Base-by-base conservation (phyloP, 2,797 vertebrate species). In the Sternarchorhynchus goeldii region DNA sequence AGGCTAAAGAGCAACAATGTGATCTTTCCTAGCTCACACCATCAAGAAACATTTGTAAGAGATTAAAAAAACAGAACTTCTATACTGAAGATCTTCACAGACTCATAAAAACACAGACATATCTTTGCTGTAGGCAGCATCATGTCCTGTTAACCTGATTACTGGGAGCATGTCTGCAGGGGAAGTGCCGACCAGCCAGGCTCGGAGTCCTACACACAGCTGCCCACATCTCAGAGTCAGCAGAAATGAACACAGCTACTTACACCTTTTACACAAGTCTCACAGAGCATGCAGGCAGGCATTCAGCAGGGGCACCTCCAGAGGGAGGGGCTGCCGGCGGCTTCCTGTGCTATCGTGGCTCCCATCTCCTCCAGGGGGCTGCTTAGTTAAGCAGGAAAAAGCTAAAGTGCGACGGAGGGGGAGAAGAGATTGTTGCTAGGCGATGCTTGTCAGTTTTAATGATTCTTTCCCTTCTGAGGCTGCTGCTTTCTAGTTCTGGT, bases 381-480 rank as follows among this genome's bases (percentile, higher is more conserved):
- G 6, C 60, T 78, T 65, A 41, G 29, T 59, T 79, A 68, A 68
- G 55, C 71, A 39, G 58, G 56, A 74, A 25, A 74, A 74, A 68
- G 50, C 10, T 73, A 62, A 73, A 58, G 4, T 32, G 60, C 4
- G 63, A 10, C 18, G 29, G 39, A 63, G 29, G 34, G 18, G 34
- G 45, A 50, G 21, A n/a, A 53, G 65, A 67, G 63, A 57, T 67
- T 73, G 63, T 67, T 80, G 71, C 65, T 75, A 62, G 73, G 45
- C 58, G 21, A 63, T 79, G 65, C 32, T 20, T 75, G 72, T 56
- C 41, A 69, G 53, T 18, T 31, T 75, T 53, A 79, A 79, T 79
- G 12, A 60, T 18, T 55, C 21, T 74, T 75, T 21, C 45, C 31
- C 56, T 29, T 34, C n/a, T 67, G 71, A 74, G 45, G 2, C 45